Percentiles rank a stretch among this genome's conserved stretches.
Conservation (phyloP, 2,888 invertebrate genomes). For the Selenia dentaria region DNA sequence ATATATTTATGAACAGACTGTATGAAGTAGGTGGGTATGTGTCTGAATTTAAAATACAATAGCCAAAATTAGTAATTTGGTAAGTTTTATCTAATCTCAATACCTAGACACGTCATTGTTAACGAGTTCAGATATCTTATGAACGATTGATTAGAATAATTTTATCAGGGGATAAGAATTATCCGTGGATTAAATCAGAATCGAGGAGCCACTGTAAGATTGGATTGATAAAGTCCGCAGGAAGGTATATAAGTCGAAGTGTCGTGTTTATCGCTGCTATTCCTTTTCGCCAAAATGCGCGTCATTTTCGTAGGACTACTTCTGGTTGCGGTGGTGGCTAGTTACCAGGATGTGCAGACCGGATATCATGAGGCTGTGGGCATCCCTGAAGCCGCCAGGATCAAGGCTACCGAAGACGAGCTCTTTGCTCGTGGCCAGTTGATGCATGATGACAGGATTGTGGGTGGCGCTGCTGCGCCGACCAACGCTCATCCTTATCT, state of each 20-base stretch:
- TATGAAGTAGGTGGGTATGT: too few relatives aligned
- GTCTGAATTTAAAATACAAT: too few relatives aligned
- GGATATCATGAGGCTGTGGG: slow-evolving; percentile 56
- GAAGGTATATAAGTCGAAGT: slow-evolving; percentile 16
- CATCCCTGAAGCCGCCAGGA: slow-evolving; percentile 54
- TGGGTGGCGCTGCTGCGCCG: slow-evolving; percentile 53
- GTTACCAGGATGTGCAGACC: slow-evolving; percentile 37
- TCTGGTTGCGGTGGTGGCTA: slow-evolving; percentile 37
- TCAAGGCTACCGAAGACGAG: slow-evolving; percentile 50
- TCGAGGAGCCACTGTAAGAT: neutral
- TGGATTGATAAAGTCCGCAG: slow-evolving; percentile 12
- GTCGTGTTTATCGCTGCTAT: neutral
- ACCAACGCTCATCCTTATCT: slow-evolving; percentile 51
- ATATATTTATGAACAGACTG: too few relatives aligned
- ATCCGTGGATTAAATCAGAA: slow-evolving; percentile 20
- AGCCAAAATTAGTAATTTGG: too few relatives aligned
- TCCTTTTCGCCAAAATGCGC: slow-evolving; percentile 38
- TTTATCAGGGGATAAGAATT: slow-evolving; percentile 17
- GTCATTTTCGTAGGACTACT: slow-evolving; percentile 34
- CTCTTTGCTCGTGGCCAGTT: neutral
- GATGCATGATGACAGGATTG: slow-evolving; percentile 39
- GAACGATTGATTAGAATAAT: neutral
- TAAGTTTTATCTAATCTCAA: too few relatives aligned
- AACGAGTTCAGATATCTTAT: too few relatives aligned
- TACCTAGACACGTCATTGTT: too few relatives aligned